A percentile compares a stretch with the other conserved stretches of the same genome.
phyloP scores from a whole-genome alignment of 2,888 invertebrate genomes.

The Hemaris fuciformis region DNA sequence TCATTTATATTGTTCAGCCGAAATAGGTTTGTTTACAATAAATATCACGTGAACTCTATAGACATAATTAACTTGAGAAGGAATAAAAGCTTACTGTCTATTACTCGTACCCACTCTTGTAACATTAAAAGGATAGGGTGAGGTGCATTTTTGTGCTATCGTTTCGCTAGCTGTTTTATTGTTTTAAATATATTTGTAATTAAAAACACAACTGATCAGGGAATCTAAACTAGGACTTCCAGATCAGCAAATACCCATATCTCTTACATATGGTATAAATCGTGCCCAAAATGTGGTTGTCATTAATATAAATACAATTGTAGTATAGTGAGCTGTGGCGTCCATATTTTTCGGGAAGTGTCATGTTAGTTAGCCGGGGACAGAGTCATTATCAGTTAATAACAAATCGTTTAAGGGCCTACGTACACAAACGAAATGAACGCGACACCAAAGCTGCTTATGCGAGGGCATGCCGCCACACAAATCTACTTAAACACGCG shows the following conservation, averaged over 20 bases:
- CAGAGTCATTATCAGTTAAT: constrained; percentile 55
- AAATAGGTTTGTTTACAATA: not conserved
- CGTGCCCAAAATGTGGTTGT: no score
- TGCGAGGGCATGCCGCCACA: constrained; percentile 70
- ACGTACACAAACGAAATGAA: constrained; percentile 59
- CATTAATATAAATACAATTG: not conserved
- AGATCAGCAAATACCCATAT: no score
- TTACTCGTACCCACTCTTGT: no score
- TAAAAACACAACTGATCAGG: not conserved
- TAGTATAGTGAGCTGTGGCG: not conserved
- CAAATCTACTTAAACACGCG: constrained; percentile 71
- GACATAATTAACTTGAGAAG: not conserved
- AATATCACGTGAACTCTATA: not conserved
- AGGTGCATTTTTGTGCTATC: no score
- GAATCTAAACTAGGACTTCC: no score
- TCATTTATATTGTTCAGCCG: not conserved
- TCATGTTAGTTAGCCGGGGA: constrained; percentile 30
- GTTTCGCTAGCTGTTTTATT: no score
- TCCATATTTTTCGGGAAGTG: constrained; percentile 24
- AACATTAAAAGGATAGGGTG: no score
- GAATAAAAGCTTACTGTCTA: no score
- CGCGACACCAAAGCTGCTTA: constrained; percentile 57
- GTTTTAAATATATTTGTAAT: no score
- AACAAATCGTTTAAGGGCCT: constrained; percentile 61
- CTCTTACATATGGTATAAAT: no score